These are phyloP conservation scores for Chloroclystis v-ata DNA, from an alignment of 2,888 invertebrate species.

Conservation along the genomic window DNA sequence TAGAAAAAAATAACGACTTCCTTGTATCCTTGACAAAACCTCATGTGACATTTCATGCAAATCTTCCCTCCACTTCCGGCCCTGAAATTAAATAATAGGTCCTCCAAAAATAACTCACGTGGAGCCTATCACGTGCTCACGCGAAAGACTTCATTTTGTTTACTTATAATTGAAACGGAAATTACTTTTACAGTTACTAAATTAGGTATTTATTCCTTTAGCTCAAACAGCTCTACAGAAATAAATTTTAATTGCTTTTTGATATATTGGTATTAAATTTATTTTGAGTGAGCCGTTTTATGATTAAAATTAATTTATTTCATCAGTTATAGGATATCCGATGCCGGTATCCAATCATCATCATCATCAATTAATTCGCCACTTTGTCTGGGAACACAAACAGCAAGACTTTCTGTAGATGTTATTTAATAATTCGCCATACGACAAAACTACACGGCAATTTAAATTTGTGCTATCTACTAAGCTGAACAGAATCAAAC, in stretches of 20 bases:
- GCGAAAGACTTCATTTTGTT: slow-evolving; percentile 11
- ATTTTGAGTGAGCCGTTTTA: too few relatives aligned
- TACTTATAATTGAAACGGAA: slow-evolving; percentile 15
- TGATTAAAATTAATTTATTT: too few relatives aligned
- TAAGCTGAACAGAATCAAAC: neutral
- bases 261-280: too few relatives aligned
- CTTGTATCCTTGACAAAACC: slow-evolving; percentile 23
- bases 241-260: neutral
- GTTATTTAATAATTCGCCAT: too few relatives aligned
- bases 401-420: too few relatives aligned
- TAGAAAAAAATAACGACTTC: neutral
- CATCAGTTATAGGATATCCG: too few relatives aligned
- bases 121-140: slow-evolving; percentile 13
- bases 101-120: slow-evolving; percentile 20
- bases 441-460: too few relatives aligned
- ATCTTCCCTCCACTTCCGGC: slow-evolving; percentile 28
- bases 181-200: slow-evolving; percentile 8
- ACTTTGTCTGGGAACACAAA: too few relatives aligned
- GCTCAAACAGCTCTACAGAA: neutral
- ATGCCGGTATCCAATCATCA: too few relatives aligned
- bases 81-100: slow-evolving; percentile 24
- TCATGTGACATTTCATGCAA: slow-evolving; percentile 27
- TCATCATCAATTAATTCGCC: too few relatives aligned
- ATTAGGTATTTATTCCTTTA: slow-evolving; percentile 6
- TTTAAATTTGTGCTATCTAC: too few relatives aligned